These are phyloP conservation scores for Leptatherina wallacei DNA, from an alignment of 2,797 vertebrate genomes.

Conservation along the genomic window DNA sequence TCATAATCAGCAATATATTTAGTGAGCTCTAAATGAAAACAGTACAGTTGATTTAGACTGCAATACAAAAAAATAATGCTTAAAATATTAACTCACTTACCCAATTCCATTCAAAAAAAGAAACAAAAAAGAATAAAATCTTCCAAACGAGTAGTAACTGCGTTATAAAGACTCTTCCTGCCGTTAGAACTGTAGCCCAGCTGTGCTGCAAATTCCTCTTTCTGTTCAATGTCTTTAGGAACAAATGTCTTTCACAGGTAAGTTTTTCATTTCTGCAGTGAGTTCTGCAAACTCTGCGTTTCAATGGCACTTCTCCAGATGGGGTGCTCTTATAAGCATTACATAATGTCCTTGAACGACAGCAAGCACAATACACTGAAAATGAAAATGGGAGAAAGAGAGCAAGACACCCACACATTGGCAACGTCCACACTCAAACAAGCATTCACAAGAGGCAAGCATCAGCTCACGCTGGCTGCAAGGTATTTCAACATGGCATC, in stretches of 20 bases:
- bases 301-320: constrained; percentile 76
- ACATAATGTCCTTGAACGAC: constrained; percentile 78
- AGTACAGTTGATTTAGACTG: background rate
- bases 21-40: background rate
- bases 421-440: constrained; percentile 48
- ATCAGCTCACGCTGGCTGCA: constrained; percentile 42
- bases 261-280: constrained; percentile 49
- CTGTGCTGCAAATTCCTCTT: constrained; percentile 28
- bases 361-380: constrained; percentile 59
- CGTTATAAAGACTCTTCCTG: constrained; percentile 1
- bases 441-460: constrained; percentile 55
- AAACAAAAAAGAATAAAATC: background rate
- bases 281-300: constrained; percentile 63
- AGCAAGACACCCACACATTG: constrained; percentile 70
- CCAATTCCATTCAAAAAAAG: background rate
- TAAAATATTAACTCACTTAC: constrained; percentile 14
- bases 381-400: constrained; percentile 56
- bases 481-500: constrained; percentile 47
- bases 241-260: constrained; percentile 56
- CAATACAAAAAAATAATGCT: no score
- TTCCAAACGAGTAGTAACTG: background rate
- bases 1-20: background rate
- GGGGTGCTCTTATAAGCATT: constrained; percentile 73
- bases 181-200: constrained; percentile 23
- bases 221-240: constrained; percentile 35